Evolutionary conservation across 2,113 vertebrate genomes (phyloP), one percentile per base, ranked within the genome.

Genomic region (Lycaon pictus): DNA sequence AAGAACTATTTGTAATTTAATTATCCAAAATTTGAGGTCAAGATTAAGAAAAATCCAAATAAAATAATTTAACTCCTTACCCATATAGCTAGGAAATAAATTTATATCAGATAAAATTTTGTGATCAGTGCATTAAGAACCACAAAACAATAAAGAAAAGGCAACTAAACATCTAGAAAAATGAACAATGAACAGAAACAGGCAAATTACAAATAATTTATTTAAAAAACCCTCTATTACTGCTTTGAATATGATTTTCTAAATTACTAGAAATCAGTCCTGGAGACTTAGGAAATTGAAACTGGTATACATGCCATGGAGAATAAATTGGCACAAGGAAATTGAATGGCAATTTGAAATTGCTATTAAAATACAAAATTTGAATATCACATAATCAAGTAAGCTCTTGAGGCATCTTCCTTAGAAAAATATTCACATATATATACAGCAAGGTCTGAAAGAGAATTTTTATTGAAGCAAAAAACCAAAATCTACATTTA

Each of bases 291-390:
- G 13, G 22, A 92, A 95, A 92, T 23, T 88, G n/a, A 93, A 72
- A 35, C 13, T 77, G 0, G 0, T 83, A 11, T 56, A 48, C 7
- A 58, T 23, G 4, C 29, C 48, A 20, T 56, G 7, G 22, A 55
- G 29, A 76, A 65, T 77, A 81, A 85, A 93, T 51, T 83, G 72
- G 0, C n/a, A 69, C 0, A 4, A 2, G 62, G 16, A 58, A 95
- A 93, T 32, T 53, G 65, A 81, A 53, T 77, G 60, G 32, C 11
- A 96, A 69, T 65, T 93, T 79, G n/a, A 56, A 81, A 88, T 90
- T 65, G 13, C 32, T 88, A 56, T 89, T 5, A 58, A 81, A 60
- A 55, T 53, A 60, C 17, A 81, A 82, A 55, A 10, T 89, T 32
- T 19, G 88, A 83, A 43, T 69, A 48, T 6, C 29, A 63, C 11